phyloP scores from a whole-genome alignment of 1,140 invertebrate genomes.

The Calosoma granatense region DNA sequence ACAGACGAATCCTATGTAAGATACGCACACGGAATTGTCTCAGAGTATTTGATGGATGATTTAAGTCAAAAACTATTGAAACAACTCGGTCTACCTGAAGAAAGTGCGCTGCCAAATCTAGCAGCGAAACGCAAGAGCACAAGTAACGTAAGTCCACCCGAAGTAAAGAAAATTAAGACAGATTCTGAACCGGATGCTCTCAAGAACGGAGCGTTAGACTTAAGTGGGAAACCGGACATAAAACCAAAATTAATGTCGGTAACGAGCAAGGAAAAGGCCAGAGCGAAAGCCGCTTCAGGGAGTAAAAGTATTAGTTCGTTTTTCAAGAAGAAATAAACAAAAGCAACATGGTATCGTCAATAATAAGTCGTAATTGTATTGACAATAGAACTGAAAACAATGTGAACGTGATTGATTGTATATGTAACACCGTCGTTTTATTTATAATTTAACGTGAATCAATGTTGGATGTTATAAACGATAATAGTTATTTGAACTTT shows the following conservation, averaged over 20 bases:
- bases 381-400: constrained; percentile 6
- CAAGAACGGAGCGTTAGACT: constrained; percentile 25
- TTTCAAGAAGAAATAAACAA: constrained; percentile 45
- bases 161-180: constrained; percentile 33
- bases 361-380: background rate
- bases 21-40: constrained; percentile 58
- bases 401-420: constrained; percentile 2
- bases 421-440: no score
- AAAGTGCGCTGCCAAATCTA: constrained; percentile 36
- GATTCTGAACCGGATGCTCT: constrained; percentile 22
- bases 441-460: no score
- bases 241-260: constrained; percentile 21
- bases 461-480: no score
- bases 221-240: constrained; percentile 25
- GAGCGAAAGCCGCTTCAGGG: constrained; percentile 60
- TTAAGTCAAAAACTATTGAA: constrained; percentile 47
- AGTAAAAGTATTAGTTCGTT: constrained; percentile 65
- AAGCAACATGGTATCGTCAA: background rate
- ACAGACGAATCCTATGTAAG: constrained; percentile 48
- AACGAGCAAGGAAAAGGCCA: constrained; percentile 52
- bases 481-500: no score
- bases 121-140: constrained; percentile 49
- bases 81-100: constrained; percentile 48
- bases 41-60: constrained; percentile 57
- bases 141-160: constrained; percentile 21